phyloP scores from a whole-genome alignment of 1,140 invertebrate species.

The Oreohelix idahoensis region DNA sequence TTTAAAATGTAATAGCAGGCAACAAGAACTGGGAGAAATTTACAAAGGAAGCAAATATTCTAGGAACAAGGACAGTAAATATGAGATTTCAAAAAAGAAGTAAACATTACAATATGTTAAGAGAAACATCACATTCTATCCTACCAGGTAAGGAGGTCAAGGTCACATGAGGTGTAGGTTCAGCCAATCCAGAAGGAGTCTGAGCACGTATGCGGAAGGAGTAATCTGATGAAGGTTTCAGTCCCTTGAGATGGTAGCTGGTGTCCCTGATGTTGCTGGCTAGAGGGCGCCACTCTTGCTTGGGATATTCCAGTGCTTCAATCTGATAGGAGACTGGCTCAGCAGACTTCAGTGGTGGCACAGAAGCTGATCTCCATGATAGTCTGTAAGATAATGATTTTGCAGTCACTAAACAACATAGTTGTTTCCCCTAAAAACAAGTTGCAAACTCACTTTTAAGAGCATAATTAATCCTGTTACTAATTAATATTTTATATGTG shows the following conservation, averaged over 20 bases:
- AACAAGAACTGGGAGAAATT: too few species aligned
- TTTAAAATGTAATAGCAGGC: too few species aligned
- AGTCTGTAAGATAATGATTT: slow-evolving; percentile 22
- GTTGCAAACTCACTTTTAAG: too few species aligned
- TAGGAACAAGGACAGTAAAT: too few species aligned
- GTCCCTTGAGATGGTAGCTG: slow-evolving; percentile 57
- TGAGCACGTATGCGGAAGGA: slow-evolving; percentile 74
- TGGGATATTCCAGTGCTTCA: slow-evolving; percentile 61
- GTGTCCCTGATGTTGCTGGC: slow-evolving; percentile 58
- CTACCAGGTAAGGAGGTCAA: slow-evolving; percentile 64
- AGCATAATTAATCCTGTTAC: too few species aligned
- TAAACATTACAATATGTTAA: too few species aligned
- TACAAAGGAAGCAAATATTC: too few species aligned
- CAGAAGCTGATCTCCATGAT: slow-evolving; percentile 36
- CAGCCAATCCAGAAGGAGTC: slow-evolving; percentile 81
- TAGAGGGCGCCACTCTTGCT: slow-evolving; percentile 57
- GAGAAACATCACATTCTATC: too few species aligned
- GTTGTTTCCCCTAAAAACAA: too few species aligned
- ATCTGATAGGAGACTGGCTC: slow-evolving; percentile 60
- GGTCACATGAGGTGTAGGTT: slow-evolving; percentile 63
- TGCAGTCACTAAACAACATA: too few species aligned
- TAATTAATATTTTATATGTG: too few species aligned
- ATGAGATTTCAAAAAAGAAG: too few species aligned
- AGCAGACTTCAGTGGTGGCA: slow-evolving; percentile 41
- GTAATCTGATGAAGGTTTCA: slow-evolving; percentile 61